phyloP scores from a whole-genome alignment of 92 coral and sea anemone genomes.

The Heliopora coerulea region DNA sequence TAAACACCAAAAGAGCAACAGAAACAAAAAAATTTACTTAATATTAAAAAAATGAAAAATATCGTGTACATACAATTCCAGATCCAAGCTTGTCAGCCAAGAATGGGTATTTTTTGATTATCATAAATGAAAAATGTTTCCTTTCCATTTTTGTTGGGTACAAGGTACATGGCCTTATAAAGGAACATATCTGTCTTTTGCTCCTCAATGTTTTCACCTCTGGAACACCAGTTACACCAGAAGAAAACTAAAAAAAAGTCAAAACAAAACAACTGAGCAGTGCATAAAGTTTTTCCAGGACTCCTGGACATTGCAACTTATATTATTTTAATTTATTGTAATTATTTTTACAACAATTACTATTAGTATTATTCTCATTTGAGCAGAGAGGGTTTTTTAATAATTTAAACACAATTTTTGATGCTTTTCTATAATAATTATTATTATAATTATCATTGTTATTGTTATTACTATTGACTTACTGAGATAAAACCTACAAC shows the following conservation, averaged over 20 bases:
- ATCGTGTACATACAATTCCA: constrained; percentile 56
- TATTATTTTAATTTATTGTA: no score
- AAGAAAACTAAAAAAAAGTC: not conserved
- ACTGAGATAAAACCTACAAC: no score
- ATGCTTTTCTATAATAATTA: no score
- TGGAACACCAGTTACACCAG: not conserved
- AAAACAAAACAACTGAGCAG: not conserved
- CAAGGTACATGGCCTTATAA: constrained; percentile 55
- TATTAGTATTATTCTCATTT: no score
- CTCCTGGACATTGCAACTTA: not conserved
- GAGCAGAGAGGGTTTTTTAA: no score
- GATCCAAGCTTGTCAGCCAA: constrained; percentile 60
- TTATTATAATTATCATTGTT: no score
- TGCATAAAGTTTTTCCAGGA: not conserved
- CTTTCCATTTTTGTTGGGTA: constrained; percentile 57
- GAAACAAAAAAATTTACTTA: no score
- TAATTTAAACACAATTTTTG: no score
- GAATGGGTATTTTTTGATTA: constrained; percentile 50
- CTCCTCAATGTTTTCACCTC: not conserved
- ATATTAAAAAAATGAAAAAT: not conserved
- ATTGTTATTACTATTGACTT: no score
- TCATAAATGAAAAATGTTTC: constrained; percentile 58
- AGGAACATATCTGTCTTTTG: constrained; percentile 50
- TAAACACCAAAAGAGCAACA: no score
- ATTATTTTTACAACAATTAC: no score